Percentiles rank a stretch among this genome's conserved stretches.
phyloP scores from a whole-genome alignment of 2,113 vertebrate species.

The pig (Sus scrofa) region DNA sequence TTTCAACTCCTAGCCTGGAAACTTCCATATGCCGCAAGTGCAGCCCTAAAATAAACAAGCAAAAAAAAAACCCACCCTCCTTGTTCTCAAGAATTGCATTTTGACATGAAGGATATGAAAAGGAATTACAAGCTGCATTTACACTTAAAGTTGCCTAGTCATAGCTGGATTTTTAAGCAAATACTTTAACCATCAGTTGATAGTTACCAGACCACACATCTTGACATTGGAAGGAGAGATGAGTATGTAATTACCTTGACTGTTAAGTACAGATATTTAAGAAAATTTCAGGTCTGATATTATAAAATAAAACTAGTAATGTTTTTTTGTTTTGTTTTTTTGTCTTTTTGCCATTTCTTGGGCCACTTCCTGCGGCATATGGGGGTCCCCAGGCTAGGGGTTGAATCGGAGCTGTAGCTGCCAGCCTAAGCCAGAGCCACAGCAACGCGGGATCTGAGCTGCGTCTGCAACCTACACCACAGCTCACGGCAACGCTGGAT shows the following conservation, averaged over 20 bases:
- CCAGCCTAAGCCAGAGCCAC: too few species aligned
- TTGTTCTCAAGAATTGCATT: slow-evolving; percentile 13
- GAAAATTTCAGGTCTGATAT: slow-evolving; percentile 47
- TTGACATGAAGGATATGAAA: background rate
- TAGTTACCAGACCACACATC: background rate
- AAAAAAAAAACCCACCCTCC: background rate
- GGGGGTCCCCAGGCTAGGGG: too few species aligned
- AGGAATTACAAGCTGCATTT: background rate
- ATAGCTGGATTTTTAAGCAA: background rate
- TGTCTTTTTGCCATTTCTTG: too few species aligned
- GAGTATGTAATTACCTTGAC: background rate
- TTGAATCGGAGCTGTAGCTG: too few species aligned
- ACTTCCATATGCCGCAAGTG: too few species aligned
- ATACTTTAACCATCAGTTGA: background rate
- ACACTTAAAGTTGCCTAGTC: background rate
- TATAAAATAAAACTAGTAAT: slow-evolving; percentile 9
- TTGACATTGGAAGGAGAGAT: background rate
- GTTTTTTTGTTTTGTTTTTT: too few species aligned
- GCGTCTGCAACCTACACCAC: too few species aligned
- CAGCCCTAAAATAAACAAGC: too few species aligned
- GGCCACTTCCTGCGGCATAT: too few species aligned
- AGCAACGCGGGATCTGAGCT: too few species aligned
- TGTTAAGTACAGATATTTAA: slow-evolving; percentile 21
- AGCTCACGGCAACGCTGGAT: too few species aligned
- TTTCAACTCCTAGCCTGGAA: too few species aligned